Conservation (phyloP, 2,797 vertebrate species). For the Danio kyathit region DNA sequence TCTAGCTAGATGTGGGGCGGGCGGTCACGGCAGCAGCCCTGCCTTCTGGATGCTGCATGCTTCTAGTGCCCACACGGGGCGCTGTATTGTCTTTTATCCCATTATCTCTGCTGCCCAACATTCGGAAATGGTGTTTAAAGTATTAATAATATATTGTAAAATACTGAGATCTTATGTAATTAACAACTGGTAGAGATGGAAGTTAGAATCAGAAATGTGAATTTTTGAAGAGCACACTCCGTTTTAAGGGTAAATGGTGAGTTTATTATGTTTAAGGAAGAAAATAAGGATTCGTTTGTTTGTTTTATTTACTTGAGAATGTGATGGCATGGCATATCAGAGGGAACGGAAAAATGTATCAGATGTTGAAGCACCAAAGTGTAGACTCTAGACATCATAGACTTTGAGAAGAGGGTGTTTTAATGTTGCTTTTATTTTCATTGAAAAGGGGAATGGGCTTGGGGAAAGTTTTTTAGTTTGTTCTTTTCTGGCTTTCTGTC, state of each 20-base stretch:
- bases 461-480: conserved; percentile 56
- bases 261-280: conserved; percentile 47
- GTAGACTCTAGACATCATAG: conserved; percentile 59
- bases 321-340: conserved; percentile 46
- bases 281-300: conserved; percentile 30
- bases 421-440: conserved; percentile 59
- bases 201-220: conserved; percentile 59
- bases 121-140: conserved; percentile 87
- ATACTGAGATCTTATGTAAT: conserved; percentile 66
- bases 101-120: conserved; percentile 82
- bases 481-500: conserved; percentile 64
- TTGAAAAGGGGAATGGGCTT: conserved; percentile 33
- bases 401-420: conserved; percentile 63
- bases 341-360: conserved; percentile 61
- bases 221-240: conserved; percentile 59
- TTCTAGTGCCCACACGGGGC: conserved; percentile 88
- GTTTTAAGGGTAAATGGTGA: conserved; percentile 56
- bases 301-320: conserved; percentile 53
- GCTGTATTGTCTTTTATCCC: conserved; percentile 84
- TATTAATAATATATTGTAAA: conserved; percentile 72
- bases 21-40: conserved; percentile 80
- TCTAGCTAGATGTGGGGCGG: conserved; percentile 70
- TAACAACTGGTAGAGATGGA: conserved; percentile 60
- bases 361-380: conserved; percentile 67
- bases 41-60: conserved; percentile 97